A percentile compares a stretch with the other conserved stretches of the same genome.
These are phyloP conservation scores for Sandelia bainsii DNA, from an alignment of 2,797 vertebrate genomes.

Conservation along the genomic window DNA sequence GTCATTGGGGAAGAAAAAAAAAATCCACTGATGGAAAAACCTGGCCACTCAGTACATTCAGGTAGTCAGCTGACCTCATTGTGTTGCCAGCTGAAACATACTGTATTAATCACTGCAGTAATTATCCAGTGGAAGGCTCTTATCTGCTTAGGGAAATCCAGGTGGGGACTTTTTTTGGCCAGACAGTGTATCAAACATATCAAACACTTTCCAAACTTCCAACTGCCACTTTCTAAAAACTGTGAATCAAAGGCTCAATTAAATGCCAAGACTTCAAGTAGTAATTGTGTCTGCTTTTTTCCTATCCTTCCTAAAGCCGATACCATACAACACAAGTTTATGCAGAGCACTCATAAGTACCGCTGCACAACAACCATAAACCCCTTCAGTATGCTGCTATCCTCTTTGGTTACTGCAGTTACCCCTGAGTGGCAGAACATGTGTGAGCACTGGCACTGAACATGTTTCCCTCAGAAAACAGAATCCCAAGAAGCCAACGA, in stretches of 20 bases:
- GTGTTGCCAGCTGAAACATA: too few relatives aligned
- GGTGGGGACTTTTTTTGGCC: too few relatives aligned
- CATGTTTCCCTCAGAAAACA: conserved; percentile 67
- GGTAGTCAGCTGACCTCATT: too few relatives aligned
- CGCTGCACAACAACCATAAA: conserved; percentile 15
- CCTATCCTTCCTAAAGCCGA: neutral
- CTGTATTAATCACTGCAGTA: too few relatives aligned
- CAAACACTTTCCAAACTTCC: neutral
- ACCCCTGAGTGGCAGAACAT: conserved; percentile 74
- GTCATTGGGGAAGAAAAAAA: too few relatives aligned
- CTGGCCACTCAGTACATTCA: too few relatives aligned
- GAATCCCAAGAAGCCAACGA: conserved; percentile 66
- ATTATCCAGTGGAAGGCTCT: too few relatives aligned
- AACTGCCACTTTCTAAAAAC: neutral
- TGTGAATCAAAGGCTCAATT: neutral
- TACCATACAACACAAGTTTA: neutral
- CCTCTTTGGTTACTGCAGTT: conserved; percentile 9
- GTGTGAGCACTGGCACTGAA: conserved; percentile 68
- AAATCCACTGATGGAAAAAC: too few relatives aligned
- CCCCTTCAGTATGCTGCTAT: neutral
- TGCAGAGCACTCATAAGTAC: neutral
- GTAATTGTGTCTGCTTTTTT: neutral
- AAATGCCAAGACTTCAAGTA: conserved; percentile 1
- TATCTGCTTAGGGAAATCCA: too few relatives aligned
- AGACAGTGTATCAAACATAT: neutral